Evolutionary conservation across 2,888 invertebrate species (phyloP), one percentile per base, ranked within the genome.

Genomic region (Epistrophella euchroma): DNA sequence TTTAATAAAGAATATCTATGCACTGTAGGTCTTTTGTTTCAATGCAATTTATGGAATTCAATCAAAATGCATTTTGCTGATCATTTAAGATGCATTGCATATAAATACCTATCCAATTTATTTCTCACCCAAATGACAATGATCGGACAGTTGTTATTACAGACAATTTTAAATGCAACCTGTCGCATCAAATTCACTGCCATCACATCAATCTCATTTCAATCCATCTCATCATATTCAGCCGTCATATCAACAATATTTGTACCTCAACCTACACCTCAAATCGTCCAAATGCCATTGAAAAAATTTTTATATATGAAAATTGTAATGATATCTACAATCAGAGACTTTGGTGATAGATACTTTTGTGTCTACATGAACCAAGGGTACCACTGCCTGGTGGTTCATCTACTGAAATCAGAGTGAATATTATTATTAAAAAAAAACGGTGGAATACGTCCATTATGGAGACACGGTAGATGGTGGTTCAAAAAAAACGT

Each of bases 321-420:
- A 5, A 5, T 80, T 40, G 70, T 50, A 81, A 73, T 81, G 81
- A 81, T 85, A 81, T 72, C 68, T 76, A 72, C 52, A 80, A 80
- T 85, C 80, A 85, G 25, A 43, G 28, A 76, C 76, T 45, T 76
- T 70, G 84, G 81, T 66, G 84, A 75, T 56, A 75, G 74, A 71
- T 71, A 79, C 64, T 75, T 50, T 50, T 32, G 17, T 52, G 35
- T 52, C 35, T 68, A 40, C 3, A 37, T 37, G 19, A 35, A 52
- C 68, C 37, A 68, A 52, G 50, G 50, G 68, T 68, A 68, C n/a
- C 5, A 52, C n/a, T 52, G 52, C n/a, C 52, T 50, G 4, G 25
- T 60, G 60, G 60, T 60, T 37, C 15, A 60, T 47, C 19, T 45
- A 19, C 50, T 50, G 37, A 37, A 68, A 68, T 52, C 68, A 64